These are phyloP conservation scores for Ophion ventricosus DNA, from an alignment of 2,888 invertebrate genomes.

Conservation along the genomic window DNA sequence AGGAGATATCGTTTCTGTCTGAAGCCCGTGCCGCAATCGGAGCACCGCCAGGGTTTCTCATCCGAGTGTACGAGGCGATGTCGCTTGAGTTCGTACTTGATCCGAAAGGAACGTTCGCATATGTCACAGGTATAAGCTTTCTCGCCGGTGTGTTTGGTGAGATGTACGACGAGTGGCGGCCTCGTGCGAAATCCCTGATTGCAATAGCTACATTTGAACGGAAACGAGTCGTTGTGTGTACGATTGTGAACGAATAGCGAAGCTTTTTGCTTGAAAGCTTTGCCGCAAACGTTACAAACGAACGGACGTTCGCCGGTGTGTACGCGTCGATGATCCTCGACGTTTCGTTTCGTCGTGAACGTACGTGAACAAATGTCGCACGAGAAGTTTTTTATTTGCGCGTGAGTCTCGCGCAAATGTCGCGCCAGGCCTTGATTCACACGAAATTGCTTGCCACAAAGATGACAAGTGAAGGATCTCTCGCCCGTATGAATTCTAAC, in stretches of 20 bases:
- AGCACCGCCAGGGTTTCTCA: conserved; percentile 84
- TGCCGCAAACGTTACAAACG: conserved; percentile 86
- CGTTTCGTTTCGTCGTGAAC: conserved; percentile 87
- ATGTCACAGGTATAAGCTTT: conserved; percentile 86
- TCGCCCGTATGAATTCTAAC: conserved; percentile 88
- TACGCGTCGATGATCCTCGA: conserved; percentile 84
- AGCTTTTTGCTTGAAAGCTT: conserved; percentile 88
- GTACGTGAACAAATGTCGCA: conserved; percentile 86
- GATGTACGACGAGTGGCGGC: conserved; percentile 85
- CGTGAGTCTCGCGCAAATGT: conserved; percentile 87
- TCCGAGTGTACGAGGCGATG: conserved; percentile 85
- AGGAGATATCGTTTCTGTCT: conserved; percentile 85
- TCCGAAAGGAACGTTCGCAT: conserved; percentile 86
- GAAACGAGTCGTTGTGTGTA: conserved; percentile 85
- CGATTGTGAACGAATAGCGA: conserved; percentile 87
- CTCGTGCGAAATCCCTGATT: conserved; percentile 86
- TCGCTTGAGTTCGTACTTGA: conserved; percentile 86
- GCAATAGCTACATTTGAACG: conserved; percentile 86
- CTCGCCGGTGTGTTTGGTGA: conserved; percentile 86
- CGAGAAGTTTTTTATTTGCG: conserved; percentile 85
- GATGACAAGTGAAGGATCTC: conserved; percentile 87
- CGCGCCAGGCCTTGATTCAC: conserved; percentile 87
- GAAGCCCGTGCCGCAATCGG: conserved; percentile 83
- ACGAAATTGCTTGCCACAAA: conserved; percentile 88
- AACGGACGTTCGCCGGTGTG: conserved; percentile 83